phyloP scores from a whole-genome alignment of 2,888 invertebrate genomes.

The Ctenicera cuprea region DNA sequence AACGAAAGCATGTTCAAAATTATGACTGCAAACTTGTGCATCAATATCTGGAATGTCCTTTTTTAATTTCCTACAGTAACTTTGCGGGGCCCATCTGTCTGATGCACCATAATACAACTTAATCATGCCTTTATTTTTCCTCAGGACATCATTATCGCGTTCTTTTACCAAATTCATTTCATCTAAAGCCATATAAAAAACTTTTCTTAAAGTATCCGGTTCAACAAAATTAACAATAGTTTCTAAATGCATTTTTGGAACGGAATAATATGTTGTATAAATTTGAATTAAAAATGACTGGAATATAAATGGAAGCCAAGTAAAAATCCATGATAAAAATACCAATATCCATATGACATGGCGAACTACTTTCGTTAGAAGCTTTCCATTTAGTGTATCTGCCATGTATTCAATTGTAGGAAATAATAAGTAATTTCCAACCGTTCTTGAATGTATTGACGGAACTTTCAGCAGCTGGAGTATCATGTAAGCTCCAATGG shows the following conservation, averaged over 20 bases:
- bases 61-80: slow-evolving; percentile 81
- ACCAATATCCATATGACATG: slow-evolving; percentile 70
- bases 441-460: slow-evolving; percentile 74
- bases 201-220: slow-evolving; percentile 77
- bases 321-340: slow-evolving; percentile 72
- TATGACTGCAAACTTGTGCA: slow-evolving; percentile 77
- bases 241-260: slow-evolving; percentile 74
- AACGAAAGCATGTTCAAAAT: slow-evolving; percentile 88
- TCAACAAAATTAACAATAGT: slow-evolving; percentile 77
- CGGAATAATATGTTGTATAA: slow-evolving; percentile 75
- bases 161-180: slow-evolving; percentile 87
- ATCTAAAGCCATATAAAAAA: slow-evolving; percentile 83
- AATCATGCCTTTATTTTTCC: slow-evolving; percentile 77
- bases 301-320: slow-evolving; percentile 74
- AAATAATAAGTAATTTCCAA: slow-evolving; percentile 84
- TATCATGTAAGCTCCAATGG: slow-evolving; percentile 90
- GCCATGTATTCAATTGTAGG: slow-evolving; percentile 91
- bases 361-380: slow-evolving; percentile 77
- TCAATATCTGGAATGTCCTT: slow-evolving; percentile 77
- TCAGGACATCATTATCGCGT: slow-evolving; percentile 79
- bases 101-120: slow-evolving; percentile 86
- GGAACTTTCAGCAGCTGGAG: slow-evolving; percentile 80
- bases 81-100: slow-evolving; percentile 90
- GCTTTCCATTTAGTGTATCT: slow-evolving; percentile 81
- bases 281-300: slow-evolving; percentile 74